Evolutionary conservation across 2,797 vertebrate species (phyloP).

Genomic region (Pangasius krempfi): DNA sequence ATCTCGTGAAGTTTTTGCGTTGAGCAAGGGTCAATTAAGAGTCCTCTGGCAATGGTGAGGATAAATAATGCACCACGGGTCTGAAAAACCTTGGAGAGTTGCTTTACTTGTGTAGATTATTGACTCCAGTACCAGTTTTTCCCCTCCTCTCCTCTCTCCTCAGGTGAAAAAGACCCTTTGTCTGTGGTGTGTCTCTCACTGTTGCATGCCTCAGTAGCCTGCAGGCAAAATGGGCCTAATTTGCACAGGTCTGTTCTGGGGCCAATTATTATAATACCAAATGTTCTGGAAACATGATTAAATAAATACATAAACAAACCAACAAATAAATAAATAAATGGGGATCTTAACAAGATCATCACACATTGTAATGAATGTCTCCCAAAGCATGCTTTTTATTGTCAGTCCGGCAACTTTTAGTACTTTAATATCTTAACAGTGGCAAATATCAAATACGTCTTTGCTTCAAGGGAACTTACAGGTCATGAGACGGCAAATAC

Average conservation of each 20-base stretch:
- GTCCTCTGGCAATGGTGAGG: constrained; percentile 73
- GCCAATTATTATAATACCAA: constrained; percentile 81
- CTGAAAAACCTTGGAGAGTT: constrained; percentile 75
- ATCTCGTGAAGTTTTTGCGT: constrained; percentile 72
- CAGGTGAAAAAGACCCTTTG: constrained; percentile 75
- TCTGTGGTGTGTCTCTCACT: constrained; percentile 71
- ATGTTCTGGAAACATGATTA: constrained; percentile 75
- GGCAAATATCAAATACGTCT: constrained; percentile 7
- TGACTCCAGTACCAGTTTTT: constrained; percentile 68
- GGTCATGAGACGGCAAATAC: not conserved
- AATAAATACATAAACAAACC: constrained; percentile 62
- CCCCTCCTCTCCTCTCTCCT: constrained; percentile 63
- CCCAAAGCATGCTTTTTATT: constrained; percentile 69
- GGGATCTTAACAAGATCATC: constrained; percentile 56
- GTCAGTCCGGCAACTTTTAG: constrained; percentile 61
- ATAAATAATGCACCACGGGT: constrained; percentile 77
- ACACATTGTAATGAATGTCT: constrained; percentile 70
- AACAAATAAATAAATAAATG: constrained; percentile 71
- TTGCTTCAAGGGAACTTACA: not conserved
- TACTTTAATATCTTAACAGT: constrained; percentile 40
- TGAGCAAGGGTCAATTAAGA: constrained; percentile 80
- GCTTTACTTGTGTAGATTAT: constrained; percentile 77
- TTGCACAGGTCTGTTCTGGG: constrained; percentile 77
- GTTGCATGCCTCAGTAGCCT: constrained; percentile 72
- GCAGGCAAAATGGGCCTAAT: constrained; percentile 76